Base-by-base conservation (phyloP, 2,113 vertebrate species). In the Leptocoma aspasia region DNA sequence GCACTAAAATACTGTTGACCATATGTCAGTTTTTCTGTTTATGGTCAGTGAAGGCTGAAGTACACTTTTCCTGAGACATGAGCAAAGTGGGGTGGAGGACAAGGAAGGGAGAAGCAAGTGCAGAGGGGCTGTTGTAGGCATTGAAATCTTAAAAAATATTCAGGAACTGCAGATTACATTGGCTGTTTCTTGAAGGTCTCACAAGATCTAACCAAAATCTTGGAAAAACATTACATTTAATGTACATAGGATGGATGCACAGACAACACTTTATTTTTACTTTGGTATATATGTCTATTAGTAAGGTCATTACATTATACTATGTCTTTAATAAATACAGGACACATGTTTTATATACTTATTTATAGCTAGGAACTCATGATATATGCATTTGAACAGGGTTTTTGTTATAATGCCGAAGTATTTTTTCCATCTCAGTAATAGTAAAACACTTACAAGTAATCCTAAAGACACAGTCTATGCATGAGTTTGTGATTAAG, bases 41-140 rank as follows among this genome's bases (percentile, higher is more conserved):
- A 26, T 50, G 57, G 19, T 7, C 57, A 30, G 23, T 16, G 24
- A 80, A 72, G 47, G 59, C 22, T 86, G 44, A 41, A 79, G 17
- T 23, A 41, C 14, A 30, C 6, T 71, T 71, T 81, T 89, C 9
- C 23, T 61, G 27, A 92, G 13, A 82, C 35, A 14, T 7, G 16
- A 82, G 18, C 15, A 49, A 82, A 69, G 28, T 28, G 27, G 11
- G 13, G 2, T 3, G 4, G 65, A 75, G 28, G 53, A 79, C 71
- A 17, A 69, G 20, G 22, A 80, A 68, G 4, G 53, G 4, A 85
- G 52, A 89, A 82, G 17, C 0, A 2, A 47, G 11, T 0, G 0
- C 30, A 37, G 49, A 75, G 21, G 20, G 9, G 2, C 17, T 52
- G 11, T 50, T 69, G 16, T 30, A 73, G 42, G n/a, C 49, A 72